phyloP scores from a whole-genome alignment of 92 coral and sea anemone species.

The Pocillopora meandrina region DNA sequence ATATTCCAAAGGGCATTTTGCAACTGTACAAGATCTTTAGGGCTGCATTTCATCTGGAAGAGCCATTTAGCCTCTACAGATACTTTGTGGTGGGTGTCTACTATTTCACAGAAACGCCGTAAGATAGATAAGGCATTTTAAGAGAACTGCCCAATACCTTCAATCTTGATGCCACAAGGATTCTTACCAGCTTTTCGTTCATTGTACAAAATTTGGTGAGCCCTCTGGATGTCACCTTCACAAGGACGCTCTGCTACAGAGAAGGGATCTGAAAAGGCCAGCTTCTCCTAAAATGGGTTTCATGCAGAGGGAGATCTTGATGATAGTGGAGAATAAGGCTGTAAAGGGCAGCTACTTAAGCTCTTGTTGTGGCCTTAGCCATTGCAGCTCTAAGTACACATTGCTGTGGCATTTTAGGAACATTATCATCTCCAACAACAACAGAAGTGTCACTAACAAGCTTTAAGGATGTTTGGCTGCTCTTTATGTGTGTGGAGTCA shows the following conservation, averaged over 20 bases:
- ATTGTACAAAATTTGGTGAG: constrained; percentile 1
- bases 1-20: constrained; percentile 44
- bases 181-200: constrained; percentile 28
- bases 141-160: constrained; percentile 35
- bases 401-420: too few relatives aligned
- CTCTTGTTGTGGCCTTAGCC: constrained; percentile 40
- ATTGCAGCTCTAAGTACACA: constrained; percentile 5
- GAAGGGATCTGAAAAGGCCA: constrained; percentile 23
- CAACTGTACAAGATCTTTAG: constrained; percentile 17
- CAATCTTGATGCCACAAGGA: constrained; percentile 24
- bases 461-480: not conserved
- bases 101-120: not conserved
- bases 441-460: not conserved
- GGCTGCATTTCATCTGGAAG: not conserved
- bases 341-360: constrained; percentile 44
- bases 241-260: constrained; percentile 30
- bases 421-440: not conserved
- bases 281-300: constrained; percentile 3
- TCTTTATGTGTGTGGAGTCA: not conserved
- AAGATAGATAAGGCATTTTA: constrained; percentile 34
- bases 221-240: constrained; percentile 10
- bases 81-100: constrained; percentile 15
- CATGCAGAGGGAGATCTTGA: not conserved
- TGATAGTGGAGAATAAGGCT: not conserved
- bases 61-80: constrained; percentile 42